These are phyloP conservation scores for Lanius ludovicianus DNA, from an alignment of 2,113 vertebrate species.

Conservation along the genomic window DNA sequence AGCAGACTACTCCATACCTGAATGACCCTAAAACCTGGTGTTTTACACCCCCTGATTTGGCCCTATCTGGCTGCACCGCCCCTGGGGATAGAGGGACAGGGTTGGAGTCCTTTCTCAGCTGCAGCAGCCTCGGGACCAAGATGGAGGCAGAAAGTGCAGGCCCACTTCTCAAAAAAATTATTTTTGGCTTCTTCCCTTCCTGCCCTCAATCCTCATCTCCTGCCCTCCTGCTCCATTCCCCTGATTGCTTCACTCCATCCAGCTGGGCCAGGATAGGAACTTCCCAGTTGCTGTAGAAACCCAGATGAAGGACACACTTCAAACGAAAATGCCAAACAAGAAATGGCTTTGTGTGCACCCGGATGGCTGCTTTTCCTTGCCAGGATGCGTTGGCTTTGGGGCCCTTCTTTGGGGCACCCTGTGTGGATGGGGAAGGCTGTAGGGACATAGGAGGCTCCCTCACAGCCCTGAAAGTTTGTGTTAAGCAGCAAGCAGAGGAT, in stretches of 20 bases:
- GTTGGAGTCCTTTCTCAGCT: not conserved
- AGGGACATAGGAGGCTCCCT: not conserved
- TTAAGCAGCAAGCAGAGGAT: fast-evolving
- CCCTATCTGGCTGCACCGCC: not conserved
- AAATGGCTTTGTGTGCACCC: not conserved
- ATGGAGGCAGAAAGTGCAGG: not conserved
- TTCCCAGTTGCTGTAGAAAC: constrained; percentile 53
- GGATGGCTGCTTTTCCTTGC: not conserved
- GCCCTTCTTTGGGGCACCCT: not conserved
- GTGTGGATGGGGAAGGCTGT: fast-evolving
- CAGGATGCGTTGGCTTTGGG: fast-evolving
- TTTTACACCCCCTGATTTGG: not conserved
- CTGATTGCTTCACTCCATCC: not conserved
- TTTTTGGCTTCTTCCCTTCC: not conserved
- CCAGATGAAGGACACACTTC: constrained; percentile 39
- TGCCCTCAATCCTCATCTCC: fast-evolving
- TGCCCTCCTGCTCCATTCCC: not conserved
- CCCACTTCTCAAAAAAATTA: not conserved
- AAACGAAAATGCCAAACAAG: not conserved
- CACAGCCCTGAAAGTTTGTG: fast-evolving
- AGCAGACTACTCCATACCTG: not conserved
- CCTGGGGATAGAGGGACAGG: not conserved
- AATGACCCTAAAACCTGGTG: not conserved
- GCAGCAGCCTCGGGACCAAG: not conserved
- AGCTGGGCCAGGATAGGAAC: not conserved